Evolutionary conservation across 2,797 vertebrate genomes (phyloP), one percentile per base, ranked within the genome.

Genomic region (Eremophila alpestris): DNA sequence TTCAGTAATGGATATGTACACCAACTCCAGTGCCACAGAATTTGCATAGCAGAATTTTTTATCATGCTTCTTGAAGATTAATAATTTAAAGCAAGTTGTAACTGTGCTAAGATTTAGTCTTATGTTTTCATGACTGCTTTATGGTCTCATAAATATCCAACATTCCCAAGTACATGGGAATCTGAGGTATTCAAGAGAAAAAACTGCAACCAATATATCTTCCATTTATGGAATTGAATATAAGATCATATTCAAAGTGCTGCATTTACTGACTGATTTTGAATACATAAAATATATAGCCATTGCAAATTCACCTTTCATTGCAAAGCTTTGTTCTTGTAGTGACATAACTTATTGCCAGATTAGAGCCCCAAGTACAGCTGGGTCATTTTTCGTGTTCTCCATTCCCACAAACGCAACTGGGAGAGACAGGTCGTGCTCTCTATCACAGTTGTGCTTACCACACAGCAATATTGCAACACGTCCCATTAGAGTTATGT

Each of bases 31-130:
- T n/a, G 55, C 80, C 20, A 30, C 60, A 56, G 88, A 87, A 97
- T 95, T 92, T 96, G 95, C 94, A 96, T 56, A 90, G 90, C 49
- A 74, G 88, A 90, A 82, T 96, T 97, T 97, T 97, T 95, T 95
- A 97, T 76, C 89, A 20, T 40, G 78, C 70, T 92, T 79, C 83
- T 95, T 89, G 71, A 96, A 79, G 79, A 96, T 97, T 97, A 97
- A 97, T 97, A 97, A 97, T 96, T 96, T 95, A 96, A 97, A 97
- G 96, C 64, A 78, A 97, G 91, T 90, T 97, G 93, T 95, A 97
- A 97, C 89, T 89, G 70, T 89, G 96, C 82, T 76, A 80, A 95
- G 95, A 96, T 95, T 95, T 94, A 96, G 90, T 95, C 97, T 95
- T 95, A 88, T 34, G 51, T 93, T 96, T 96, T 97, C 91, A 93